Percentiles rank a stretch among this genome's conserved stretches.
Evolutionary conservation across 2,797 vertebrate species (phyloP).

Genomic region (Lophura swinhoii): DNA sequence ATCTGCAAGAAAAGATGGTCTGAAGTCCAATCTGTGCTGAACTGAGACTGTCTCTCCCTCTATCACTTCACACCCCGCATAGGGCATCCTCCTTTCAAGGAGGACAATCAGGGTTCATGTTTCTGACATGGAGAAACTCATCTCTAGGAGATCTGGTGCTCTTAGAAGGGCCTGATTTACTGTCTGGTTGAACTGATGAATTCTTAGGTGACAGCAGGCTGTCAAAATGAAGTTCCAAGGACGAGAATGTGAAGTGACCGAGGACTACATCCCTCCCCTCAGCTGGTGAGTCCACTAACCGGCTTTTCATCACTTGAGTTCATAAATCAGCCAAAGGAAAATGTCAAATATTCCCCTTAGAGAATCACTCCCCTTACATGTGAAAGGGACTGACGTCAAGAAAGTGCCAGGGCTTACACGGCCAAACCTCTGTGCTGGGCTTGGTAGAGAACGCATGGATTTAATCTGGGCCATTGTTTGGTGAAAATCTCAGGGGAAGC

Average conservation of each 20-base stretch:
- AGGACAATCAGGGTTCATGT: neutral
- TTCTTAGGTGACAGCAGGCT: neutral
- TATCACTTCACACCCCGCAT: neutral
- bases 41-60: neutral
- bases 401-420: neutral
- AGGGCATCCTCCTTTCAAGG: accelerated
- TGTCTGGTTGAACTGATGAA: neutral
- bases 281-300: neutral
- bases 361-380: neutral
- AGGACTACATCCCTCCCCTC: neutral
- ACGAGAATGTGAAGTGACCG: neutral
- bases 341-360: neutral
- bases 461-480: neutral
- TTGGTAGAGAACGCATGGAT: neutral
- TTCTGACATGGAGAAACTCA: neutral
- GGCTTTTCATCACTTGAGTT: neutral
- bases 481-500: neutral
- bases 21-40: neutral
- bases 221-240: neutral
- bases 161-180: neutral
- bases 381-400: neutral
- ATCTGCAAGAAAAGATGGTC: neutral
- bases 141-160: neutral
- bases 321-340: constrained; percentile 7
- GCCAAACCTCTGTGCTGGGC: constrained; percentile 11